Evolutionary conservation across 2,888 invertebrate species (phyloP).

Genomic region (Altica lythri): DNA sequence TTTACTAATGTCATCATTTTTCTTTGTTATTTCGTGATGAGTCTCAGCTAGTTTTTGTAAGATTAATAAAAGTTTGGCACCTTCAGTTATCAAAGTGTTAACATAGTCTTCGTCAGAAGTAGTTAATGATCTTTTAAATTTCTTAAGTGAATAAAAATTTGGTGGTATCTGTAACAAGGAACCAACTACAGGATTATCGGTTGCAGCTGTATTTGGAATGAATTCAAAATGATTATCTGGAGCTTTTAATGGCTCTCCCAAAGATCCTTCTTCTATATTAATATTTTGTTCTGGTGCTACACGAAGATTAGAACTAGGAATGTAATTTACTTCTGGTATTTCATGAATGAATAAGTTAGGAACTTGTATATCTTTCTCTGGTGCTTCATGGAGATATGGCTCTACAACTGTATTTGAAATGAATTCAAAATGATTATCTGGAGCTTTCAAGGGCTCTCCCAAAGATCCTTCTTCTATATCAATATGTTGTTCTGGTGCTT

Average conservation of each 20-base stretch:
- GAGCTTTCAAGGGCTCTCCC: not conserved
- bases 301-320: too few relatives aligned
- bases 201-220: not conserved
- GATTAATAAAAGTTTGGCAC: not conserved
- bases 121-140: constrained; percentile 14
- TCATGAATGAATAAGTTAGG: too few relatives aligned
- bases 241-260: not conserved
- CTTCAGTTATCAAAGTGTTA: not conserved
- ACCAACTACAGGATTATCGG: constrained; percentile 11
- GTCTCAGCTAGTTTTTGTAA: not conserved
- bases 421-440: not conserved
- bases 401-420: not conserved
- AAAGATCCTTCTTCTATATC: not conserved
- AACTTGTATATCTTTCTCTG: not conserved
- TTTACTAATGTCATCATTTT: not conserved
- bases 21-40: too few relatives aligned
- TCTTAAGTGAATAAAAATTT: constrained; percentile 18
- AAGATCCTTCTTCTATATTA: not conserved
- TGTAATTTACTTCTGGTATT: too few relatives aligned
- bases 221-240: not conserved
- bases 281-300: not conserved
- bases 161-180: constrained; percentile 31
- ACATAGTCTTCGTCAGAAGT: constrained; percentile 1
- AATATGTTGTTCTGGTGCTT: not conserved
- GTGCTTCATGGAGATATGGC: not conserved